phyloP scores from a whole-genome alignment of 1,140 invertebrate genomes.

The Metaphire vulgaris region DNA sequence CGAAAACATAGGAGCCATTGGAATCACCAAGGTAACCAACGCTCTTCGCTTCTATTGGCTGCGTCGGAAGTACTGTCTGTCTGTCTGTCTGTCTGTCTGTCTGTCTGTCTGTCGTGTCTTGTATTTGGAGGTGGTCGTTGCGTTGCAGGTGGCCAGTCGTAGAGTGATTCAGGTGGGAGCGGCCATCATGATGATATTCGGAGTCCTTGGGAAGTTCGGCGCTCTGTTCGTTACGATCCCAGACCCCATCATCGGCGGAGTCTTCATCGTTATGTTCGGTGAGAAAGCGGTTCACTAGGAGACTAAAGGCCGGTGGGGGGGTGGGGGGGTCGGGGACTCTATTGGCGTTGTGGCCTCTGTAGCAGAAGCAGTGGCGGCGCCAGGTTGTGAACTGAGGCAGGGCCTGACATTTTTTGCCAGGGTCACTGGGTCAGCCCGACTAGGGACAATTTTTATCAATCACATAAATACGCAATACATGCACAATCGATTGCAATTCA shows the following conservation, averaged over 20 bases:
- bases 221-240: constrained; percentile 81
- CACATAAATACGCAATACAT: no score
- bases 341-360: background rate
- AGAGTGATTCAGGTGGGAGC: background rate
- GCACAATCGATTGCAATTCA: no score
- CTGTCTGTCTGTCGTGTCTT: background rate
- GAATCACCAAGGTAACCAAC: constrained; percentile 56
- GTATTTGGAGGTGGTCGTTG: background rate
- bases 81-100: background rate
- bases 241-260: constrained; percentile 76
- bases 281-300: constrained; percentile 48
- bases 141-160: background rate
- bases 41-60: background rate
- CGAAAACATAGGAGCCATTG: constrained; percentile 82
- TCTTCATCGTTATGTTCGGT: constrained; percentile 79
- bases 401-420: background rate
- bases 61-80: background rate
- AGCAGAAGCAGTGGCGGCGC: background rate
- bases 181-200: constrained; percentile 51
- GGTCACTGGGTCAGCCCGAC: background rate
- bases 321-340: background rate
- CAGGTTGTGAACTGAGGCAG: no score
- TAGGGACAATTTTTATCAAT: background rate
- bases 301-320: background rate
- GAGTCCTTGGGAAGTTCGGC: constrained; percentile 63